Percentiles rank a stretch among this genome's conserved stretches.
Conservation (phyloP, 2,797 vertebrate species). For the Betta splendens region DNA sequence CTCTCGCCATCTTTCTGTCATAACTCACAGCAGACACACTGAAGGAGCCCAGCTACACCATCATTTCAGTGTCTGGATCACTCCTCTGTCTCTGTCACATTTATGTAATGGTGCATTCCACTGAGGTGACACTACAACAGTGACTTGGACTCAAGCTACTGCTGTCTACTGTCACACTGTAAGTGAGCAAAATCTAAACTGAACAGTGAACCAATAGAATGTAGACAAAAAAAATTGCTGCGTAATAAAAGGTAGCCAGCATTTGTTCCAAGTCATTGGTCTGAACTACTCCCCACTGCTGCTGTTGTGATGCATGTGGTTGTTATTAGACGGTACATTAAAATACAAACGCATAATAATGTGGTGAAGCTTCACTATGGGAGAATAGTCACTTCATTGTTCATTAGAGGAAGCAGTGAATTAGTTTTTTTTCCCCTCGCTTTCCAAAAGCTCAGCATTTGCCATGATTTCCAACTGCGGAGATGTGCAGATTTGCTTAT, state of each 20-base stretch:
- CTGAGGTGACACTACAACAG: constrained; percentile 31
- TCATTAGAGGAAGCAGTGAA: constrained; percentile 57
- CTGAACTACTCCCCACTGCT: constrained; percentile 26
- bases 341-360: constrained; percentile 61
- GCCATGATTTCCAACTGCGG: constrained; percentile 51
- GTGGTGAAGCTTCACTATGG: constrained; percentile 40
- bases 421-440: constrained; percentile 12
- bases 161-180: constrained; percentile 19
- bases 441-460: constrained; percentile 55
- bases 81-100: constrained; percentile 20
- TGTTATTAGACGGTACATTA: constrained; percentile 55
- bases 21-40: constrained; percentile 13
- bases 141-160: constrained; percentile 7
- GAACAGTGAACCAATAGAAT: constrained; percentile 10
- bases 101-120: constrained; percentile 29
- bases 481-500: constrained; percentile 62
- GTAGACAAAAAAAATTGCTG: constrained; percentile 16
- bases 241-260: constrained; percentile 24
- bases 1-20: constrained; percentile 31
- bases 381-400: constrained; percentile 57
- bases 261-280: constrained; percentile 45
- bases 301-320: constrained; percentile 58
- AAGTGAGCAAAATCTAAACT: constrained; percentile 41
- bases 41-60: constrained; percentile 22
- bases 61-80: constrained; percentile 25